These are phyloP conservation scores for Steinernema carpocapsae DNA, from an alignment of 2,888 invertebrate species.

Conservation along the genomic window DNA sequence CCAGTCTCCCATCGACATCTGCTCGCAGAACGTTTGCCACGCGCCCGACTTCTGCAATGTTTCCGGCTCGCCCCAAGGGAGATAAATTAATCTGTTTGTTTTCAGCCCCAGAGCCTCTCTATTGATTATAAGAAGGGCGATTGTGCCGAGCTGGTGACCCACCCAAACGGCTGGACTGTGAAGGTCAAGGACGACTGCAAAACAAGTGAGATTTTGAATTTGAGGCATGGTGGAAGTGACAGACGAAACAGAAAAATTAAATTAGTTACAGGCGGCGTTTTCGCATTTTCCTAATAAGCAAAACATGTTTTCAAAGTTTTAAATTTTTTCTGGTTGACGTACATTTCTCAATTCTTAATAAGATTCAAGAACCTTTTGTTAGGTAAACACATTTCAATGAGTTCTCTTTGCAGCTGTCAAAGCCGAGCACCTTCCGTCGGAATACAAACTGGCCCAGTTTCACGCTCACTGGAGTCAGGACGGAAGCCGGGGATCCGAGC, in stretches of 20 bases:
- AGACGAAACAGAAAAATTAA: neutral
- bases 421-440: constrained; percentile 14
- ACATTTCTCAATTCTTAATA: too few species aligned
- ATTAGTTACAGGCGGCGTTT: neutral
- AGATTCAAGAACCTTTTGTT: too few species aligned
- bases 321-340: too few species aligned
- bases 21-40: constrained; percentile 30
- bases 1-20: constrained; percentile 31
- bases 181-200: constrained; percentile 11
- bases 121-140: constrained; percentile 19
- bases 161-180: constrained; percentile 16
- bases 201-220: neutral
- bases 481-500: constrained; percentile 61
- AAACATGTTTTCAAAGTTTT: constrained; percentile 1
- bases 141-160: constrained; percentile 19
- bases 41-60: constrained; percentile 27
- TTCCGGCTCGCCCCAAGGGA: neutral
- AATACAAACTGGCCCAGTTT: constrained; percentile 59
- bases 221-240: neutral
- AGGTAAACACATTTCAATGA: too few species aligned
- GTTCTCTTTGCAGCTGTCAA: neutral
- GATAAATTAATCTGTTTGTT: neutral
- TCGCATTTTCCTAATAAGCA: neutral
- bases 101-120: neutral
- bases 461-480: constrained; percentile 66